A percentile compares a stretch with the other conserved stretches of the same genome.
Evolutionary conservation across 2,888 invertebrate genomes (phyloP).

Genomic region (Galerucella pusilla): DNA sequence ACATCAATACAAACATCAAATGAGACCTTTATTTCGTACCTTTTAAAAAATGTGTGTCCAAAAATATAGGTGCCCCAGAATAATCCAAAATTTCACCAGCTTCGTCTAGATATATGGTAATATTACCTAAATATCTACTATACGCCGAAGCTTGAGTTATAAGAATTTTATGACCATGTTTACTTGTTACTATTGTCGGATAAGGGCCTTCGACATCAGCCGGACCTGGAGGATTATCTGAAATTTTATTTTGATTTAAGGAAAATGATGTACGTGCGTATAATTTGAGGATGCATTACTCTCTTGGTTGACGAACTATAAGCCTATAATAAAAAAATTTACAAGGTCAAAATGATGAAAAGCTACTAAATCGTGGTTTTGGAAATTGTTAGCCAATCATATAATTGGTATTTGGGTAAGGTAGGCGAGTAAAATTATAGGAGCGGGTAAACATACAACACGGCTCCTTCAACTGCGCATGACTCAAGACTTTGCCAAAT

Average conservation of each 20-base stretch:
- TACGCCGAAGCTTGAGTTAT: slow-evolving; percentile 80
- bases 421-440: too few species aligned
- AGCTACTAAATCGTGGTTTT: too few species aligned
- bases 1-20: not conserved
- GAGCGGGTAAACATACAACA: too few species aligned
- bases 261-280: too few species aligned
- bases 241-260: not conserved
- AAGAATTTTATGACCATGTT: slow-evolving; percentile 69
- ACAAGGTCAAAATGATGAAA: too few species aligned
- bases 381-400: too few species aligned
- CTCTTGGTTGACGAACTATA: too few species aligned
- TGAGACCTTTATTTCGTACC: slow-evolving; percentile 65
- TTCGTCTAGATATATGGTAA: slow-evolving; percentile 77
- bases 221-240: slow-evolving; percentile 63
- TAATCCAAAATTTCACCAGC: slow-evolving; percentile 73
- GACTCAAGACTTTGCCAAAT: too few species aligned
- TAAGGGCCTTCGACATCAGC: slow-evolving; percentile 72
- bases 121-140: slow-evolving; percentile 80
- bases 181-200: slow-evolving; percentile 74
- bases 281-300: too few species aligned
- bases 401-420: too few species aligned
- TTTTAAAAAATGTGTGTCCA: slow-evolving; percentile 72
- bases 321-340: too few species aligned
- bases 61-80: slow-evolving; percentile 76
- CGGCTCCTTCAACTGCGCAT: too few species aligned